phyloP scores from a whole-genome alignment of 2,888 invertebrate genomes.

The Teinopalpus imperialis region DNA sequence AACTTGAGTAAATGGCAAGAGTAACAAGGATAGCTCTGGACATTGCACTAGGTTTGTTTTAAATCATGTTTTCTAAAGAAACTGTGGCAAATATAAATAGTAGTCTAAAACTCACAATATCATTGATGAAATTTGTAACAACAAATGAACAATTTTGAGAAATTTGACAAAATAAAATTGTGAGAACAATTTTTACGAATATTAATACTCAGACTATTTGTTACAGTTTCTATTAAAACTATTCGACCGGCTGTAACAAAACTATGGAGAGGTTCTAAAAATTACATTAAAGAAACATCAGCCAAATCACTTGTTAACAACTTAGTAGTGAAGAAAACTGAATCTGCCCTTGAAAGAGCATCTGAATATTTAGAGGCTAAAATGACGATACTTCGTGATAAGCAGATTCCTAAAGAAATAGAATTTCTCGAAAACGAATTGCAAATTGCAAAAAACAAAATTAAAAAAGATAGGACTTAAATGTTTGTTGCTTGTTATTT shows the following conservation, averaged over 20 bases:
- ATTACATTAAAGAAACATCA: constrained; percentile 39
- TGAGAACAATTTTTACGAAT: neutral
- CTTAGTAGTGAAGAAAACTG: constrained; percentile 46
- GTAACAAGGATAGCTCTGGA: constrained; percentile 56
- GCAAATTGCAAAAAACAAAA: constrained; percentile 46
- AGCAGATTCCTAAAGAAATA: constrained; percentile 48
- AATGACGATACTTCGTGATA: constrained; percentile 44
- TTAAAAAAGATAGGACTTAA: constrained; percentile 27
- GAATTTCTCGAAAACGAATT: constrained; percentile 57
- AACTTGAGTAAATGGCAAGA: constrained; percentile 46
- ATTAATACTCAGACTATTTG: constrained; percentile 32
- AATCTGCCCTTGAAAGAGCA: constrained; percentile 38
- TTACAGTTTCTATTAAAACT: constrained; percentile 66
- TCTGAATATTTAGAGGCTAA: constrained; percentile 38
- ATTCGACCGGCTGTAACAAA: constrained; percentile 50
- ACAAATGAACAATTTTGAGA: neutral
- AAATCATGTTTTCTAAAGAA: constrained; percentile 38
- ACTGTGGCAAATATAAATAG: constrained; percentile 61
- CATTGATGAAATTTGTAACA: too few relatives aligned
- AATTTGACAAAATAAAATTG: too few relatives aligned
- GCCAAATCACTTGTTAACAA: constrained; percentile 52
- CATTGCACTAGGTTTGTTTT: constrained; percentile 53
- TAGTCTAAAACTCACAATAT: neutral
- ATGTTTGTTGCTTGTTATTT: too few relatives aligned
- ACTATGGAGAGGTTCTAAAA: constrained; percentile 52